These are phyloP conservation scores for Dioctria linearis DNA, from an alignment of 2,888 invertebrate genomes.

Conservation along the genomic window DNA sequence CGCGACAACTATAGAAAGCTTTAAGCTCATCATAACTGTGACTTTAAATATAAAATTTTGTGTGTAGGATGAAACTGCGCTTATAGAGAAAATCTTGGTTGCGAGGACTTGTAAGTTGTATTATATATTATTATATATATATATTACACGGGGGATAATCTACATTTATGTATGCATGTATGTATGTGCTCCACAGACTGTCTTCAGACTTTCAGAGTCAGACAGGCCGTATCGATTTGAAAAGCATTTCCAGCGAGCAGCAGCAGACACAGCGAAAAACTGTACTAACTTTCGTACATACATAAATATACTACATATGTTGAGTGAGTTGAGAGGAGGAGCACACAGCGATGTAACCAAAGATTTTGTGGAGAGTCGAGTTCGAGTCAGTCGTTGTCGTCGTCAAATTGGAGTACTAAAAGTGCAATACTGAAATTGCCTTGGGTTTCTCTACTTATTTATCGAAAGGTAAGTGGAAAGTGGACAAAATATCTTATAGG, in stretches of 20 bases:
- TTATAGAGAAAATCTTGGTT: slow-evolving; percentile 36
- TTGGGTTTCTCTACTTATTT: neutral
- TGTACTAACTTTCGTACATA: neutral
- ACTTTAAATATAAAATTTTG: slow-evolving; percentile 24
- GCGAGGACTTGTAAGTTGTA: neutral
- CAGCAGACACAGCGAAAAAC: slow-evolving; percentile 34
- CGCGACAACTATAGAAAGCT: slow-evolving; percentile 7
- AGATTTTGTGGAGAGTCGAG: too few species aligned
- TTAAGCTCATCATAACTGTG: slow-evolving; percentile 22
- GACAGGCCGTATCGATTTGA: slow-evolving; percentile 47
- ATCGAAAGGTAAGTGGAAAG: neutral
- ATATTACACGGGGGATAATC: too few species aligned
- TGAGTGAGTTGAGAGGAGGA: too few species aligned
- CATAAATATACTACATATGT: too few species aligned
- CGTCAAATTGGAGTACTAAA: neutral
- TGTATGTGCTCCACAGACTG: slow-evolving; percentile 28
- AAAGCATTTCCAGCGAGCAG: slow-evolving; percentile 35
- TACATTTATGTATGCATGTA: neutral
- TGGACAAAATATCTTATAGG: neutral
- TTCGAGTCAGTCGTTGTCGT: too few species aligned
- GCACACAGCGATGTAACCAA: too few species aligned
- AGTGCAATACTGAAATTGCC: neutral
- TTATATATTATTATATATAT: too few species aligned
- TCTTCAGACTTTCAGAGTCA: slow-evolving; percentile 1
- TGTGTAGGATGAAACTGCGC: neutral